Evolutionary conservation across 2,888 invertebrate species (phyloP).

Genomic region (Lasioglossum oenotherae): DNA sequence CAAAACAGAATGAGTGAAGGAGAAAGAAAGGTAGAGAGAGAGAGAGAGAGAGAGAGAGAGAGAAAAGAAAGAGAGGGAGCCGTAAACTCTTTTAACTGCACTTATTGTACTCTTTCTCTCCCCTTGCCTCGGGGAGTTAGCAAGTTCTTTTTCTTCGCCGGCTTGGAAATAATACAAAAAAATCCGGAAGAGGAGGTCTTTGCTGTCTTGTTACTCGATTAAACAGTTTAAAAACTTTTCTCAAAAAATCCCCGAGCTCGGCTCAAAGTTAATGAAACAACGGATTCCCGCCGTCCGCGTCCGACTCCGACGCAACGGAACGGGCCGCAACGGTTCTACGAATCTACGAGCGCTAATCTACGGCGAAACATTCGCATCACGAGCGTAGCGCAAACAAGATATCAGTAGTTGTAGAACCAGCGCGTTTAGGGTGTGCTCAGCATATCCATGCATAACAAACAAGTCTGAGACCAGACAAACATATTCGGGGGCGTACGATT

Average conservation of each 20-base stretch:
- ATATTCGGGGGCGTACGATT: neutral
- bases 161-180: neutral
- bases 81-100: neutral
- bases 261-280: neutral
- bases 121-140: neutral
- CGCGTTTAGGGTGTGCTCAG: conserved; percentile 5
- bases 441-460: conserved; percentile 7
- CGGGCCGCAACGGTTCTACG: neutral
- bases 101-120: neutral
- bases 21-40: neutral
- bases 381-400: neutral
- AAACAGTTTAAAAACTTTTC: neutral
- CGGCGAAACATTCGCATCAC: conserved; percentile 2
- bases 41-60: neutral
- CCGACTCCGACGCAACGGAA: neutral
- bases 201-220: neutral
- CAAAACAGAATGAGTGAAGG: neutral
- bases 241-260: neutral
- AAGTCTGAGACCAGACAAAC: neutral
- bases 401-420: conserved; percentile 1
- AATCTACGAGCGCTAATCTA: neutral
- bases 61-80: neutral
- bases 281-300: neutral
- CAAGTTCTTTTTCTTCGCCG: neutral
- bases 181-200: neutral